Evolutionary conservation across 2,113 vertebrate species (phyloP), one percentile per base, ranked within the genome.

Genomic region (Apistogramma diplotaenia): DNA sequence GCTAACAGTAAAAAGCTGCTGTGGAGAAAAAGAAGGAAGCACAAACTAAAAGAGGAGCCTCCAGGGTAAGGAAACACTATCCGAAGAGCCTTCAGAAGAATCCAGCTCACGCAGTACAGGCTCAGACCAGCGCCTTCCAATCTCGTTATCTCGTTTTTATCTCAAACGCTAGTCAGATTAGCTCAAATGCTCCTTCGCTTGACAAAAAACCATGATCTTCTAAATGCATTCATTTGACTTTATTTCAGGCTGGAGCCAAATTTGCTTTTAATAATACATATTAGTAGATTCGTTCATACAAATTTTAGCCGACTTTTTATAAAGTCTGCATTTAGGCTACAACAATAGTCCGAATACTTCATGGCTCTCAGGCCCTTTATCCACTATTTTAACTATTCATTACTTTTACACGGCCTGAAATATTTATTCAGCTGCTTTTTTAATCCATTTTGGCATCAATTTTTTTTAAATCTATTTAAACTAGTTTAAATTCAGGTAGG

Each of bases 1-100:
- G 73, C 89, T 81, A 90, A 91, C 83, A 72, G 90, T 85, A 85
- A 92, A 91, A 92, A 78, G 86, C 81, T 78, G 81, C 77, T 35
- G 29, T 6, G 70, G 70, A 62, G 65, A 33, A 75, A 51, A 25
- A 60, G 21, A 61, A 79, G 61, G 73, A 89, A 72, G 83, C 56
- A 74, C 75, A 78, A 86, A 74, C 74, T 81, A 71, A 85, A 79
- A 56, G 65, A 76, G 23, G 79, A 88, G 73, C 75, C 84, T 87
- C 89, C 83, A 81, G 85, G 88, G 86, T 77, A 70, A 85, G n/a
- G 72, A 77, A 57, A 81, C 81, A 40, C 31, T 56, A 76, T 76
- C 60, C 61, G 55, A 78, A 90, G 87, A 82, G 86, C 78, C 83
- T 82, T 72, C n/a, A 74, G 82, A 85, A 62, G 78, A 87, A 86